Evolutionary conservation across 2,888 invertebrate genomes (phyloP).

Genomic region (Cantharis nigra): DNA sequence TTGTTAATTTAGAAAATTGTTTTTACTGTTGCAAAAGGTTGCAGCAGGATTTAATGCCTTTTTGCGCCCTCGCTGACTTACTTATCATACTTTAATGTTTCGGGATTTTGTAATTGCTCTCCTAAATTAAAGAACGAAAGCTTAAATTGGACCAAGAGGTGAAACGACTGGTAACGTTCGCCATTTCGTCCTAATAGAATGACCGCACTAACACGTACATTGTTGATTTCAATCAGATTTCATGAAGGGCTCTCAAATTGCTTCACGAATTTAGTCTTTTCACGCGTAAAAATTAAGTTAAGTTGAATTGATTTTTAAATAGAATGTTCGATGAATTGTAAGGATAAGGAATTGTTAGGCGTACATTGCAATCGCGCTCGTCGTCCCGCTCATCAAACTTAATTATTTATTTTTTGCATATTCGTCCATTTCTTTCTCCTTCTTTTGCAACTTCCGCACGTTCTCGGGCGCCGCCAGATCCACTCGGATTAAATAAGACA

Average conservation of each 20-base stretch:
- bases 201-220: constrained; percentile 37
- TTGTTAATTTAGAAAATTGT: neutral
- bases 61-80: neutral
- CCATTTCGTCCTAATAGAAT: constrained; percentile 34
- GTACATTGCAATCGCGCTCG: too few species aligned
- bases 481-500: neutral
- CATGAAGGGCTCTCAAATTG: constrained; percentile 28
- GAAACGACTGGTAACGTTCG: constrained; percentile 48
- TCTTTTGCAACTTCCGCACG: neutral
- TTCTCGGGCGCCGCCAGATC: neutral
- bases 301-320: constrained; percentile 22
- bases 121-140: constrained; percentile 42
- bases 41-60: neutral
- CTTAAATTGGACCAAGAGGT: constrained; percentile 53
- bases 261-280: constrained; percentile 23
- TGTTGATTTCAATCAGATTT: constrained; percentile 38
- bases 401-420: neutral
- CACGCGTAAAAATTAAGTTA: constrained; percentile 24
- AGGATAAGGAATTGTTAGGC: neutral
- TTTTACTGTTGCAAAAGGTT: neutral
- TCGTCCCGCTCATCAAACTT: neutral
- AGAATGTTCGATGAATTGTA: constrained; percentile 4
- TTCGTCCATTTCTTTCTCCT: neutral
- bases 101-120: constrained; percentile 33
- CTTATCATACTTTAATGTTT: neutral